Percentiles rank a stretch among this genome's conserved stretches.
phyloP scores from a whole-genome alignment of 2,888 invertebrate genomes.

The Drosophila ezoana region DNA sequence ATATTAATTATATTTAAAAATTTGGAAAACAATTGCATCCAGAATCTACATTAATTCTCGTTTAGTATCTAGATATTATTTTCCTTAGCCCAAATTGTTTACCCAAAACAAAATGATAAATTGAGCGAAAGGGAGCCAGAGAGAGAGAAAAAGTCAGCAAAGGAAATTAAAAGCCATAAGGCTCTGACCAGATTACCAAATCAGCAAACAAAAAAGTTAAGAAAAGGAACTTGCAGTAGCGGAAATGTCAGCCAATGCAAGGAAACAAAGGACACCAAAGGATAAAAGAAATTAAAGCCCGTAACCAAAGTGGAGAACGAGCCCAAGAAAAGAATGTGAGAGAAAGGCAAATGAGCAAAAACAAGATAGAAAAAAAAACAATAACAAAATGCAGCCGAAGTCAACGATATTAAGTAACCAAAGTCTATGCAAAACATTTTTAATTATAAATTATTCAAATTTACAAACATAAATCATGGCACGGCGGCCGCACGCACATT shows the following conservation, averaged over 20 bases:
- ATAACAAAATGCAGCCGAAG: slow-evolving; percentile 50
- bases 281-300: slow-evolving; percentile 75
- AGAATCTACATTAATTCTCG: slow-evolving; percentile 27
- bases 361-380: slow-evolving; percentile 10
- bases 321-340: slow-evolving; percentile 31
- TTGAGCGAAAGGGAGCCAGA: slow-evolving; percentile 51
- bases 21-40: slow-evolving; percentile 16
- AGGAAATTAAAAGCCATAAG: slow-evolving; percentile 81
- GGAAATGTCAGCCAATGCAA: slow-evolving; percentile 68
- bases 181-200: slow-evolving; percentile 70
- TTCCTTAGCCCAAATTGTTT: slow-evolving; percentile 15
- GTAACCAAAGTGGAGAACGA: slow-evolving; percentile 46
- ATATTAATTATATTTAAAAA: background rate
- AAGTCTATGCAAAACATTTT: slow-evolving; percentile 77
- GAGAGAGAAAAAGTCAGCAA: slow-evolving; percentile 26
- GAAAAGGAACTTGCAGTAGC: slow-evolving; percentile 42
- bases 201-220: slow-evolving; percentile 33
- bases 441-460: slow-evolving; percentile 83
- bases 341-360: slow-evolving; percentile 36
- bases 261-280: slow-evolving; percentile 53
- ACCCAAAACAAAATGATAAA: slow-evolving; percentile 65
- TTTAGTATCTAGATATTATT: slow-evolving; percentile 22
- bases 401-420: slow-evolving; percentile 79
- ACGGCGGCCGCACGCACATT: slow-evolving; percentile 63
- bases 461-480: slow-evolving; percentile 80